These are phyloP conservation scores for Notolepis coatsorum DNA, from an alignment of 2,797 vertebrate genomes.

Conservation along the genomic window DNA sequence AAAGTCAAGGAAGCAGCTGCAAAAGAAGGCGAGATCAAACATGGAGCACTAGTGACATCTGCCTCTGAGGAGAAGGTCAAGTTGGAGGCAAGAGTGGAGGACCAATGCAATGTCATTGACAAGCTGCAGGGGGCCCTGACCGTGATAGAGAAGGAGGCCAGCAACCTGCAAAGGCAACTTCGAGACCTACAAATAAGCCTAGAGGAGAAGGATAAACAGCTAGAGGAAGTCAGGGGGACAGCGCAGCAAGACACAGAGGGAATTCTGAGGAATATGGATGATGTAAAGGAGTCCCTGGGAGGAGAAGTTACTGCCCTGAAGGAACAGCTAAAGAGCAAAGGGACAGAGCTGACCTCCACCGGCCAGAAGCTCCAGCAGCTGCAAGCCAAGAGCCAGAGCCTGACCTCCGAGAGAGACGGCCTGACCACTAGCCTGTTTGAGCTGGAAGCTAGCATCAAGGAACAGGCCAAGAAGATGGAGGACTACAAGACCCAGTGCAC, in stretches of 20 bases:
- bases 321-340: constrained; percentile 78
- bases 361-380: constrained; percentile 76
- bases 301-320: constrained; percentile 71
- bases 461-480: constrained; percentile 64
- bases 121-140: constrained; percentile 77
- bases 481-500: constrained; percentile 69
- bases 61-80: constrained; percentile 74
- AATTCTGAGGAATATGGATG: constrained; percentile 50
- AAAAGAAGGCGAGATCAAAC: constrained; percentile 76
- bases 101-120: constrained; percentile 65
- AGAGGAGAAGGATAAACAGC: constrained; percentile 78
- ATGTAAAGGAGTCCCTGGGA: constrained; percentile 69
- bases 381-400: constrained; percentile 78
- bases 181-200: constrained; percentile 77
- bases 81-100: constrained; percentile 71
- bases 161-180: constrained; percentile 83
- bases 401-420: constrained; percentile 78
- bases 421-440: constrained; percentile 71
- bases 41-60: constrained; percentile 55
- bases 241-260: constrained; percentile 61
- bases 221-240: constrained; percentile 63
- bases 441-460: constrained; percentile 74
- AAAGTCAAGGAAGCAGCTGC: constrained; percentile 75
- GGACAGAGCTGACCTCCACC: constrained; percentile 76
- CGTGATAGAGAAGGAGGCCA: constrained; percentile 78